Evolutionary conservation across 2,888 invertebrate species (phyloP), one percentile per base, ranked within the genome.

Genomic region (Synergus umbraculus): DNA sequence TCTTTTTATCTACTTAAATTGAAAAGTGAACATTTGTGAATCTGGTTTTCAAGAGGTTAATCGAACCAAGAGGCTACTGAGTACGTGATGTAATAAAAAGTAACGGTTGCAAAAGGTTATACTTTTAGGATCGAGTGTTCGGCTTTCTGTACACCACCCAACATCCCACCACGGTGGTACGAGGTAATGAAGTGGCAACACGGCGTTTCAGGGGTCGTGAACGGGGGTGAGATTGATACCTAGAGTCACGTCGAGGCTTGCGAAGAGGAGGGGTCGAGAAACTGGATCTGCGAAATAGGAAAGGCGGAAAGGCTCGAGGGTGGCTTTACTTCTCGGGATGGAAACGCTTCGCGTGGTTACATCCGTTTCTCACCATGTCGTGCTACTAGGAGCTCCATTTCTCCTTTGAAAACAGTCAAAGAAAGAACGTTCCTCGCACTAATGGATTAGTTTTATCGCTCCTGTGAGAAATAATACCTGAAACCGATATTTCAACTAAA

Each of bases 171-270:
- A 37, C 58, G 29, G 67, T 64, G 81, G 88, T 87, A 85, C 81
- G 88, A 88, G 88, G 90, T 91, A 91, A 91, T 90, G 91, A 91
- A 90, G 91, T 91, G 91, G 90, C 89, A 91, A 91, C 90, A 89
- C 87, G 89, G 85, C 87, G 88, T 88, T 90, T 88, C 87, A 86
- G 87, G 88, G 87, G 88, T 85, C 81, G 87, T 85, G 85, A 84
- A 80, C 86, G 89, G 86, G 88, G 88, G 87, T 82, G 89, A 91
- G 90, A 91, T 90, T 91, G 90, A 91, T 91, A 91, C 88, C 88
- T 85, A 82, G 85, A 91, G 90, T 89, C 89, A 90, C 90, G 89
- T 89, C 88, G 89, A 84, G 83, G 82, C 83, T 84, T 83, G 82
- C 85, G 83, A 85, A 69, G 81, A 66, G 82, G 85, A 88, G 89